Evolutionary conservation across 2,797 vertebrate species (phyloP).

Genomic region (Coluber constrictor): DNA sequence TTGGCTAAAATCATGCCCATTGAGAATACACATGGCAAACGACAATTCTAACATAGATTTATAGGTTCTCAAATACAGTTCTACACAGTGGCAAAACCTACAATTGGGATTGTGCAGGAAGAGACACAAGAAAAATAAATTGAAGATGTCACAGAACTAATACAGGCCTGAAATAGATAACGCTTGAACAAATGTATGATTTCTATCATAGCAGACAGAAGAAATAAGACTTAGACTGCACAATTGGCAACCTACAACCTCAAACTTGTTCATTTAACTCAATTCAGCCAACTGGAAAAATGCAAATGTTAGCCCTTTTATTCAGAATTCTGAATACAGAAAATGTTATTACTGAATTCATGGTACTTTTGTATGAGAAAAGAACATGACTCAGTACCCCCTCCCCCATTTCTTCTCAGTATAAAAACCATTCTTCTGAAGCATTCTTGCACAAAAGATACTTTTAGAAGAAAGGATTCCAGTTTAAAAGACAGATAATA

Average conservation of each 20-base stretch:
- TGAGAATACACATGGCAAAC: background rate
- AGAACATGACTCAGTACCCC: background rate
- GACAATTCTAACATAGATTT: background rate
- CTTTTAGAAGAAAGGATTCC: background rate
- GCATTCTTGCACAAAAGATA: background rate
- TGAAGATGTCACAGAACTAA: background rate
- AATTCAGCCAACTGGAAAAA: conserved; percentile 7
- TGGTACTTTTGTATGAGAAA: background rate
- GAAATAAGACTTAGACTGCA: background rate
- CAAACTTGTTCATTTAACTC: conserved; percentile 1
- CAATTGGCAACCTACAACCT: conserved; percentile 10
- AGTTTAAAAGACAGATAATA: background rate
- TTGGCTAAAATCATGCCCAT: background rate
- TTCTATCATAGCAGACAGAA: background rate
- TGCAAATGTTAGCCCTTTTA: background rate
- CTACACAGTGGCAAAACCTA: background rate
- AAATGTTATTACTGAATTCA: background rate
- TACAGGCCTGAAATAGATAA: background rate
- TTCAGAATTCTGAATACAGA: background rate
- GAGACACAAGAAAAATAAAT: background rate
- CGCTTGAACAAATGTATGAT: background rate
- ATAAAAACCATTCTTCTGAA: background rate
- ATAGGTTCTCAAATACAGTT: background rate
- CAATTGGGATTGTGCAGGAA: background rate
- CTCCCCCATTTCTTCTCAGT: background rate